Base-by-base conservation (phyloP, 1,140 invertebrate species). In the Vollenhovia emeryi region DNA sequence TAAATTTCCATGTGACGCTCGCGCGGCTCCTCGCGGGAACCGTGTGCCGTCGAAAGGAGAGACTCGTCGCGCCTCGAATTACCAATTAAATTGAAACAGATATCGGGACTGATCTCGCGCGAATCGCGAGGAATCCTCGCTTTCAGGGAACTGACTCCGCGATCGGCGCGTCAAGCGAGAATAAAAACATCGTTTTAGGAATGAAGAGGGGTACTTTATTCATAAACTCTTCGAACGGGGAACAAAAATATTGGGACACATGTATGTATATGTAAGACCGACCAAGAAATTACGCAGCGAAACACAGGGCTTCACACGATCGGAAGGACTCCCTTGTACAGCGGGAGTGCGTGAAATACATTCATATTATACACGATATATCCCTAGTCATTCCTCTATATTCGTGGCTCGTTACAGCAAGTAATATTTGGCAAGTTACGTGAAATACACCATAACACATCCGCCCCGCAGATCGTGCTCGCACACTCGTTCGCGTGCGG, bases 121-220 rank as follows among this genome's bases (percentile, higher is more conserved):
- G 21, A 75, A n/a, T 27, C 7, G 7, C 15, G 13, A 5, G 5
- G 43, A 27, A 60, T 62, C 1, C 57, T 76, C 45, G n/a, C 27
- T 75, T 60, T 36, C 40, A 24, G 36, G 7, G 33, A 2, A 78
- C 27, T 45, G 13, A 13, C n/a, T n/a, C n/a, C n/a, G n/a, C 3
- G 45, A 18, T 30, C 33, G n/a, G 30, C 1, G 4, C 8, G 2
- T 52, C 21, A 48, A 18, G 33, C 60, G 4, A n/a, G 27, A 55
- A 13, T 43, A 40, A 64, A 21, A 40, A 21, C 60, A 1, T 64
- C 48, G 11, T 57, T 13, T 8, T 86, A 85, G 83, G 83, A 82
- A 88, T 52, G 50, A 85, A 86, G 45, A 86, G 64, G 57, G 50
- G 21, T 73, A 74, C 87, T 89, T 86, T 76, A 75, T 85, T 89